phyloP scores from a whole-genome alignment of 2,797 vertebrate species.

The Enteromius fasciolatus region DNA sequence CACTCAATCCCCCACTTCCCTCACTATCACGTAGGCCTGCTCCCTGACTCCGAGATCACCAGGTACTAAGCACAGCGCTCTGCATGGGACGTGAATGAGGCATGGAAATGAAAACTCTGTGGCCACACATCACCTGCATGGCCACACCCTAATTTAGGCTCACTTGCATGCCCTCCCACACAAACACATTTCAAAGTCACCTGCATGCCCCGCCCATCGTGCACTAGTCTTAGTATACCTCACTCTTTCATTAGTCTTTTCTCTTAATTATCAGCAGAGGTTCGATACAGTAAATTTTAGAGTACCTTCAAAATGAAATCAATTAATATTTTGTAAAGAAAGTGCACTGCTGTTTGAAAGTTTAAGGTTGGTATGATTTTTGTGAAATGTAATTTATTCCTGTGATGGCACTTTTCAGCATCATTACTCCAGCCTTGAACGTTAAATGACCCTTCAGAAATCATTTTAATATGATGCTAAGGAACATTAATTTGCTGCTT shows the following conservation, averaged over 20 bases:
- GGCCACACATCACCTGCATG: slow-evolving; percentile 30
- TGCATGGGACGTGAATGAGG: slow-evolving; percentile 29
- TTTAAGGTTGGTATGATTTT: neutral
- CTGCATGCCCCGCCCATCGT: neutral
- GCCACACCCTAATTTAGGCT: neutral
- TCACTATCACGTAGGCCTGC: slow-evolving; percentile 94
- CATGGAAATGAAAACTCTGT: neutral
- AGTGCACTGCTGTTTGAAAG: neutral
- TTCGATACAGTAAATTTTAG: slow-evolving; percentile 24
- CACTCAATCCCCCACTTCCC: slow-evolving; percentile 89
- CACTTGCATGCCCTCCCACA: slow-evolving; percentile 37
- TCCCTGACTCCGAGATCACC: slow-evolving; percentile 93
- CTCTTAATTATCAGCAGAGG: neutral
- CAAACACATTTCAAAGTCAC: neutral
- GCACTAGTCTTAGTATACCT: slow-evolving; percentile 1
- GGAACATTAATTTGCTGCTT: neutral
- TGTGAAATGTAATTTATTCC: neutral
- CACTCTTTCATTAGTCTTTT: neutral
- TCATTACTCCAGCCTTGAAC: neutral
- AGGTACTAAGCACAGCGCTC: slow-evolving; percentile 82
- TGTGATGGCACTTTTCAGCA: neutral
- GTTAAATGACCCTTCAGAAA: neutral
- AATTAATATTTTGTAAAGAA: neutral
- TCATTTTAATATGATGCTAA: neutral
- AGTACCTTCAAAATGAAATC: neutral